phyloP scores from a whole-genome alignment of 30 jellyfish, hydroid and myxozoan genomes.

The Phacellophora camtschatica region DNA sequence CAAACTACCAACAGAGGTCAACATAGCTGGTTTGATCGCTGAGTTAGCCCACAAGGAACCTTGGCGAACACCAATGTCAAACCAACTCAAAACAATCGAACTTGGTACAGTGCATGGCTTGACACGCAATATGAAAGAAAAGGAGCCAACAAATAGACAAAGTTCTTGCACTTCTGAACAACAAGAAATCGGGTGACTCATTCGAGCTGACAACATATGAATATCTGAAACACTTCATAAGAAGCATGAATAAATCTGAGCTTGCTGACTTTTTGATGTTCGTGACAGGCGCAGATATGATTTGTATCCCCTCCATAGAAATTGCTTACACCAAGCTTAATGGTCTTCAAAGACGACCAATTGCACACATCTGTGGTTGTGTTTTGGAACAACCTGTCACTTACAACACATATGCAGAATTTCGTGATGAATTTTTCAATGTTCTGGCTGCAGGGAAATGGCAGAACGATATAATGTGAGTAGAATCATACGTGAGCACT shows the following conservation, averaged over 20 bases:
- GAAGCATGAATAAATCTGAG: not conserved
- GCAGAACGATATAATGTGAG: conserved; percentile 4
- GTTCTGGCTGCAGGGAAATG: not conserved
- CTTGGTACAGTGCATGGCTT: not conserved
- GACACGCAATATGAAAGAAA: not conserved
- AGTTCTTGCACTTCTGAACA: not conserved
- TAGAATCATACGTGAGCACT: too few relatives aligned
- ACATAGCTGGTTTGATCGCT: not conserved
- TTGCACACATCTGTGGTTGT: conserved; percentile 43
- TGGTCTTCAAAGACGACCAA: conserved; percentile 17
- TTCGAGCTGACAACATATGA: not conserved
- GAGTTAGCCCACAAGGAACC: conserved; percentile 30
- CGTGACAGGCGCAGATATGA: conserved; percentile 19
- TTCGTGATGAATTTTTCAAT: not conserved
- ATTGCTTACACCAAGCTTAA: not conserved
- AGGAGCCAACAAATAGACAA: conserved; percentile 13
- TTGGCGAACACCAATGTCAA: not conserved
- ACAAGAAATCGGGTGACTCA: not conserved
- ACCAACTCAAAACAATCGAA: not conserved
- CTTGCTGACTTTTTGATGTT: not conserved
- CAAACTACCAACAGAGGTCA: not conserved
- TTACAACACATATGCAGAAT: conserved; percentile 2
- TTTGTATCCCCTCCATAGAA: not conserved
- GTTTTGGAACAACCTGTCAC: conserved; percentile 17
- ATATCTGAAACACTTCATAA: not conserved